These are phyloP conservation scores for Ectemnius lituratus DNA, from an alignment of 2,888 invertebrate species.

Conservation along the genomic window DNA sequence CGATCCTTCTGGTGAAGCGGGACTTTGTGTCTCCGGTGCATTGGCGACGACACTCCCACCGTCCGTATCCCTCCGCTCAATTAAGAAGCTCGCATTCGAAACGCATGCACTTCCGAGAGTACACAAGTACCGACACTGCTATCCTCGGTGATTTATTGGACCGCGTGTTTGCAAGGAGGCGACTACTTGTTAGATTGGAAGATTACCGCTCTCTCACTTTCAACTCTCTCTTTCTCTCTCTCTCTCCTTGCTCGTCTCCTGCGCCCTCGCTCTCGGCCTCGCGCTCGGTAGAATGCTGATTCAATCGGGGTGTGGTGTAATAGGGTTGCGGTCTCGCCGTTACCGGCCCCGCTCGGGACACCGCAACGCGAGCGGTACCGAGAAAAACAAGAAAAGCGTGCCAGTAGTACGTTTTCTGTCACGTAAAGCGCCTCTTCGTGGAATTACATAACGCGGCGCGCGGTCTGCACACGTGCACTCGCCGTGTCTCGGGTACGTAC, in stretches of 20 bases:
- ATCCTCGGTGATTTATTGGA: too few species aligned
- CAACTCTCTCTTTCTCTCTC: too few species aligned
- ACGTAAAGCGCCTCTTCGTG: conserved; percentile 28
- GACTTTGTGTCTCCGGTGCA: neutral
- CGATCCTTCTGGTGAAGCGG: conserved; percentile 4
- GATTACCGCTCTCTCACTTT: too few species aligned
- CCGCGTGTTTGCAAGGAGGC: too few species aligned
- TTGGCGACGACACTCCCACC: neutral
- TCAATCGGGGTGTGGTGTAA: conserved; percentile 11
- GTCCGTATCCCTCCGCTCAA: too few species aligned
- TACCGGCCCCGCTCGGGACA: neutral
- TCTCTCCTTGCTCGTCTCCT: too few species aligned
- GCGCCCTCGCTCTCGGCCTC: neutral
- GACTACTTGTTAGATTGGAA: too few species aligned
- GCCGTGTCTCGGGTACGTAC: conserved; percentile 26
- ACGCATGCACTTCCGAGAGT: too few species aligned
- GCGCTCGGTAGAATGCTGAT: conserved; percentile 19
- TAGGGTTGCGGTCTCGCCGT: neutral
- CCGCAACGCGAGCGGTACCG: conserved; percentile 2
- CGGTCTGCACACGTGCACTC: conserved; percentile 28
- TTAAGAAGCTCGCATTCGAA: too few species aligned
- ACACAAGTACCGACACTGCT: too few species aligned
- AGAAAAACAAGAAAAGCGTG: conserved; percentile 41
- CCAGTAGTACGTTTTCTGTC: conserved; percentile 45
- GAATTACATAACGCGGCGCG: conserved; percentile 43